These are phyloP conservation scores for Calyptomena viridis DNA, from an alignment of 2,113 vertebrate genomes.

Conservation along the genomic window DNA sequence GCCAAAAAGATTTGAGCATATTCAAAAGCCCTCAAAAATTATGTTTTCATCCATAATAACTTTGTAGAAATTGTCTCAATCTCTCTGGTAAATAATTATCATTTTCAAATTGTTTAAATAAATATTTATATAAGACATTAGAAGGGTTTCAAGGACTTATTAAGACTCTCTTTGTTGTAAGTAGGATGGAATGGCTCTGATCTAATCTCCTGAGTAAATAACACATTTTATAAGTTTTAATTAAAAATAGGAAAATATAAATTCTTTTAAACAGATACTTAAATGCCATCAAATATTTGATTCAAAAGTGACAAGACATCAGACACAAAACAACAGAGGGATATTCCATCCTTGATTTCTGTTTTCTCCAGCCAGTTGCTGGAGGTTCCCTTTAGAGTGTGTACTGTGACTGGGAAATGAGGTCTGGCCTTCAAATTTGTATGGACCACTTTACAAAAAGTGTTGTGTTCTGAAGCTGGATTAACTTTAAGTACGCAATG, in stretches of 20 bases:
- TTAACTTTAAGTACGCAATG: background rate
- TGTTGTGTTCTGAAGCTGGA: background rate
- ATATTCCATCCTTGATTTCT: background rate
- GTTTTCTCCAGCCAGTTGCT: background rate
- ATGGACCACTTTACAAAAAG: background rate
- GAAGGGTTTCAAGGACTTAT: slow-evolving; percentile 44
- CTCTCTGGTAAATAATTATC: slow-evolving; percentile 45
- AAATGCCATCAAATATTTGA: background rate
- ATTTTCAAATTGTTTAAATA: slow-evolving; percentile 34
- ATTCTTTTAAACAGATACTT: slow-evolving; percentile 7
- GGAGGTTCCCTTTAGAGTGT: background rate
- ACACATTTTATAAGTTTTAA: slow-evolving; percentile 31
- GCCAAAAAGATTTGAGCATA: background rate
- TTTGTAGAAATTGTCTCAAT: background rate
- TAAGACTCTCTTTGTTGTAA: slow-evolving; percentile 21
- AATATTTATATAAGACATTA: slow-evolving; percentile 37
- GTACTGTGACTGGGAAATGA: background rate
- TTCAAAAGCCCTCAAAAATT: background rate
- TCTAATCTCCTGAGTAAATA: slow-evolving; percentile 42
- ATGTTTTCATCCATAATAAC: background rate
- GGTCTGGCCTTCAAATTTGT: background rate
- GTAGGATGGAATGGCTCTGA: slow-evolving; percentile 34
- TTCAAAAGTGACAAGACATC: background rate
- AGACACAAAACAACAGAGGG: background rate
- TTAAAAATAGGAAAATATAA: slow-evolving; percentile 17